Base-by-base conservation (phyloP, 30 jellyfish, hydroid and myxozoan genomes). In the Aurelia coerulea region DNA sequence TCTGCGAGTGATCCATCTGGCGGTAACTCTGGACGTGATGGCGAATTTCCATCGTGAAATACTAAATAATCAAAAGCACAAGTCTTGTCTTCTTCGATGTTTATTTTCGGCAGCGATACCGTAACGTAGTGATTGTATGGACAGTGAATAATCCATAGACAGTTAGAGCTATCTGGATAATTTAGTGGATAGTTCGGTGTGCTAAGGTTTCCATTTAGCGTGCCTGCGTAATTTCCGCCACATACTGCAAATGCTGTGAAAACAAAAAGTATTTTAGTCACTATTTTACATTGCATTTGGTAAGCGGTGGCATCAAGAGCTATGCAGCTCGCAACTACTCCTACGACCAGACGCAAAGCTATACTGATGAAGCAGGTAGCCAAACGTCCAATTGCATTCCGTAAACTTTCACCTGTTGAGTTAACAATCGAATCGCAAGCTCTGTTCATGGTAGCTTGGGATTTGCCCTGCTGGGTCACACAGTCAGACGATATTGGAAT, bases 171-270 rank as follows among this genome's bases (percentile, higher is more conserved):
- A 64, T 73, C 93, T 51, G 88, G 93, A 54, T 84, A 84, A 46
- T 78, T 73, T 42, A 2, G 74, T 23, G 93, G 93, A 54, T 73
- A 84, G 80, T 84, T 84, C 18, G 88, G 93, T 62, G 93, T 84
- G 88, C 93, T 84, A 53, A 84, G 32, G 51, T 84, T 84, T 18
- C 93, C 93, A 31, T 59, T 35, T 19, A 50, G 88, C 11, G 93
- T 31, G 42, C 93, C 93, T 6, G 81, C 88, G 68, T 84, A 84
- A 56, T 74, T 84, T 50, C 93, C 93, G 10, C 93, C 93, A 84
- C 93, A 84, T 16, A 74, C 93, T 84, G 88, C 93, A 73, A 74
- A 77, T 19, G 93, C 92, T 83, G 41, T 29, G 15, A 83, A 72
- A 42, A 83, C 65, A 71, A 70, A 42, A 66, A 23, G 72, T 34